These are phyloP conservation scores for Hafferia zeledoni DNA, from an alignment of 2,797 vertebrate species.

Conservation along the genomic window DNA sequence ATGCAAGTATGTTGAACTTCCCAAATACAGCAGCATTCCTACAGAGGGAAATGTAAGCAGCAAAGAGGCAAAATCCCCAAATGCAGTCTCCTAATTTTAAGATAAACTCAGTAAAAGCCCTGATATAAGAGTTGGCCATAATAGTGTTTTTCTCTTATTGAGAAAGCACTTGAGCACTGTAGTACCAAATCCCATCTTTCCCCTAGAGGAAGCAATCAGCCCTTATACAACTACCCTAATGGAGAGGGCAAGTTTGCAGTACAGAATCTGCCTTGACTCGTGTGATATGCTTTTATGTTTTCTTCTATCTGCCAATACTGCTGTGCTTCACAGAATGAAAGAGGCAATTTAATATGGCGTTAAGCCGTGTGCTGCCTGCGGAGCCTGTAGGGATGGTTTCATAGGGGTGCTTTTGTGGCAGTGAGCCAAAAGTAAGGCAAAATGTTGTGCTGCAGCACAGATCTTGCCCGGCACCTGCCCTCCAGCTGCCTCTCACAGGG, in stretches of 20 bases:
- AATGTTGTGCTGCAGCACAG: neutral
- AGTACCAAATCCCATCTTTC: neutral
- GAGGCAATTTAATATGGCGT: constrained; percentile 41
- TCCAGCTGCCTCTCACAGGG: neutral
- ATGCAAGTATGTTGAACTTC: neutral
- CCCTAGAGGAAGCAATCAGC: neutral
- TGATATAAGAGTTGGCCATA: neutral
- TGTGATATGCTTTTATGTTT: neutral
- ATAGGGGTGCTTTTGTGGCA: neutral
- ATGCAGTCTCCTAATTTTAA: neutral
- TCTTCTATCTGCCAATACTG: neutral
- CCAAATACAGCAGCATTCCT: neutral
- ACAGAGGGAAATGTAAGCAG: neutral
- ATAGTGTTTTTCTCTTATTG: neutral
- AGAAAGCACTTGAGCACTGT: neutral
- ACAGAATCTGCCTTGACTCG: neutral
- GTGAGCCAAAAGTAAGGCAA: constrained; percentile 22
- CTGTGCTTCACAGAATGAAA: neutral
- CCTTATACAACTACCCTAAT: neutral
- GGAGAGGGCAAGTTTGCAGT: neutral
- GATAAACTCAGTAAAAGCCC: neutral
- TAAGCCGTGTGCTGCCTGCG: neutral
- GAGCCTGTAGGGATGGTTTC: neutral
- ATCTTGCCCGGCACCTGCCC: neutral
- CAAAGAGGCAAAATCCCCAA: neutral